Evolutionary conservation across 2,113 vertebrate species (phyloP).

Genomic region (Barbus barbus): DNA sequence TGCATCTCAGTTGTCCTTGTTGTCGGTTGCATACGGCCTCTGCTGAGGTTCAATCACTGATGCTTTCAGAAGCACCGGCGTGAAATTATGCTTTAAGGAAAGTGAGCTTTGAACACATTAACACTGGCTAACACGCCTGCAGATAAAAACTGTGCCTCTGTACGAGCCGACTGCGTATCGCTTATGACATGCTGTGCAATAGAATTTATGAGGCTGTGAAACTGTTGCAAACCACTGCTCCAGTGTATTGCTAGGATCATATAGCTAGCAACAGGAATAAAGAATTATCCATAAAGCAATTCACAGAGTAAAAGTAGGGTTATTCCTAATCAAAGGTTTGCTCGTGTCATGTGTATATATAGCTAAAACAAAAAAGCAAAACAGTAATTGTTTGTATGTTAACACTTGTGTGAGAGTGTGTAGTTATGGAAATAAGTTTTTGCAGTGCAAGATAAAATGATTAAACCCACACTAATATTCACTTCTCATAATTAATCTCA

Average conservation of each 20-base stretch:
- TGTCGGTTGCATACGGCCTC: not conserved
- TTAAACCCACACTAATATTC: not conserved
- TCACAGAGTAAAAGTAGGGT: not conserved
- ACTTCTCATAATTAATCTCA: not conserved
- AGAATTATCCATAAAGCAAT: not conserved
- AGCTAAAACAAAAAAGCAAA: not conserved
- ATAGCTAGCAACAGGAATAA: not conserved
- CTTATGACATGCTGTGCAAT: constrained; percentile 29
- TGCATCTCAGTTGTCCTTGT: not conserved
- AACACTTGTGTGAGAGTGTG: not conserved
- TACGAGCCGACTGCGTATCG: not conserved
- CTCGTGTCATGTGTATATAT: not conserved
- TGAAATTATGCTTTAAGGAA: constrained; percentile 19
- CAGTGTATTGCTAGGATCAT: not conserved
- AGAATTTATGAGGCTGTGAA: not conserved
- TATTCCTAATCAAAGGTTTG: not conserved
- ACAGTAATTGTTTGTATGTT: not conserved
- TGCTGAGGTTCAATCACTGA: constrained; percentile 7
- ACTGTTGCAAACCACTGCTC: not conserved
- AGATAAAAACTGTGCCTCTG: constrained; percentile 6
- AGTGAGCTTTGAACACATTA: constrained; percentile 27
- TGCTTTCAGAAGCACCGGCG: not conserved
- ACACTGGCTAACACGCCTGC: constrained; percentile 11
- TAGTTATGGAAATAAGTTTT: not conserved
- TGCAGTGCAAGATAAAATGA: not conserved